Evolutionary conservation across 1,140 invertebrate genomes (phyloP).

Genomic region (Monomorium pharaonis): DNA sequence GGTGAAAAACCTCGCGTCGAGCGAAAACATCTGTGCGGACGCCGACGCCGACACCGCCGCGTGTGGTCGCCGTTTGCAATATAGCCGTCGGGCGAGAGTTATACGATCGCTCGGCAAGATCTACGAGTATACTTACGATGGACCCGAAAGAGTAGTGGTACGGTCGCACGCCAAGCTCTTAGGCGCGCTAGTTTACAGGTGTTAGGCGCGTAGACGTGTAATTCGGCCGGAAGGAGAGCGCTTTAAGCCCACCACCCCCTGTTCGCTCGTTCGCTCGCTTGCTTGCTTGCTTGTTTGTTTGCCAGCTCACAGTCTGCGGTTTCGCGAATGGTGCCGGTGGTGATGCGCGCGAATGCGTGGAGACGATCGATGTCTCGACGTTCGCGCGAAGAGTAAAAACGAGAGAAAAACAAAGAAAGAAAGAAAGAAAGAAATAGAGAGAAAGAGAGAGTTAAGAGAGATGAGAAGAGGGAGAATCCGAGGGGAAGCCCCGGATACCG

Average conservation of each 20-base stretch:
- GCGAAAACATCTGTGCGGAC: neutral
- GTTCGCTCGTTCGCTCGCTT: constrained; percentile 28
- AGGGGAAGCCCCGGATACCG: constrained; percentile 33
- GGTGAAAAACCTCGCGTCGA: neutral
- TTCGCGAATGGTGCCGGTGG: constrained; percentile 19
- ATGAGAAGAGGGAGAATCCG: neutral
- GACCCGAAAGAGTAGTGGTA: constrained; percentile 61
- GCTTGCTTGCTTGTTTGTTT: constrained; percentile 21
- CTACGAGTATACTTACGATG: constrained; percentile 68
- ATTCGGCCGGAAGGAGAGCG: constrained; percentile 59
- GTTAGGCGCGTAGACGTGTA: constrained; percentile 69
- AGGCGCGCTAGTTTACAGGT: constrained; percentile 60
- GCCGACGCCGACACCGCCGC: no score
- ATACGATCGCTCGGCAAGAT: constrained; percentile 58
- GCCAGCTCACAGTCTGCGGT: constrained; percentile 37
- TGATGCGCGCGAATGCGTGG: constrained; percentile 15
- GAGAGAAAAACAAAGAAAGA: neutral
- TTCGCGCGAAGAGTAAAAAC: constrained; percentile 7
- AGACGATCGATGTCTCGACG: constrained; percentile 47
- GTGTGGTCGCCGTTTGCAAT: constrained; percentile 30
- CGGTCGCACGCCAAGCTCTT: constrained; percentile 55
- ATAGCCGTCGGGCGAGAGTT: constrained; percentile 21
- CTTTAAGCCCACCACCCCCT: constrained; percentile 47
- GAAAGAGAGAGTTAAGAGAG: neutral
- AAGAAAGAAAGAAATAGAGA: neutral